Percentiles rank a stretch among this genome's conserved stretches.
Conservation (phyloP, 2,888 invertebrate genomes). For the Galeruca laticollis region DNA sequence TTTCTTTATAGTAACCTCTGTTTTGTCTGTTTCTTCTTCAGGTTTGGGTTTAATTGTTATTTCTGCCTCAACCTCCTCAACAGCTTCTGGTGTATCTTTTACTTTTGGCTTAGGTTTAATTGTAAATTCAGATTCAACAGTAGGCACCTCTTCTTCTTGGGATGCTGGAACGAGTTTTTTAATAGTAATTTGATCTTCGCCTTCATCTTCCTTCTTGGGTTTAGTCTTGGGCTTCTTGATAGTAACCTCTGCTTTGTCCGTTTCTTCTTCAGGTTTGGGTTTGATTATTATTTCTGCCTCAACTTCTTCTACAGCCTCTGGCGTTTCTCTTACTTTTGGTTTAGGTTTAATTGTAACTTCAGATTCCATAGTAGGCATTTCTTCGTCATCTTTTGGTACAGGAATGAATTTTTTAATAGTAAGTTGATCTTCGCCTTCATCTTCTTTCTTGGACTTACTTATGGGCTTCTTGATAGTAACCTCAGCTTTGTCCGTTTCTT, state of each 20-base stretch:
- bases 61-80: slow-evolving; percentile 51
- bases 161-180: slow-evolving; percentile 45
- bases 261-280: slow-evolving; percentile 52
- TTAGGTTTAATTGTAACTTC: slow-evolving; percentile 61
- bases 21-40: slow-evolving; percentile 70
- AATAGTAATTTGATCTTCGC: slow-evolving; percentile 53
- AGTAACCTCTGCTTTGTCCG: slow-evolving; percentile 50
- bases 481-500: slow-evolving; percentile 51
- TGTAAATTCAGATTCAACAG: slow-evolving; percentile 61
- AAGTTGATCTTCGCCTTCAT: slow-evolving; percentile 54
- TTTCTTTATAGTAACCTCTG: slow-evolving; percentile 64
- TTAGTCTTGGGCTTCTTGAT: slow-evolving; percentile 54
- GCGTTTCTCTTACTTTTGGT: slow-evolving; percentile 50
- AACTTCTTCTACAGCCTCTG: slow-evolving; percentile 45
- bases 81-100: slow-evolving; percentile 49
- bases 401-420: slow-evolving; percentile 43
- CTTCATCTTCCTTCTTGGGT: slow-evolving; percentile 56
- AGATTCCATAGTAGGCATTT: slow-evolving; percentile 53
- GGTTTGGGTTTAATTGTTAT: slow-evolving; percentile 69
- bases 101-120: slow-evolving; percentile 52
- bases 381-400: slow-evolving; percentile 58
- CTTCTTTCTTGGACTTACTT: slow-evolving; percentile 50
- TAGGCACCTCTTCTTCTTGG: slow-evolving; percentile 57
- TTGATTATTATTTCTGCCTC: slow-evolving; percentile 44
- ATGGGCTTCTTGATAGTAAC: slow-evolving; percentile 50